Evolutionary conservation across 2,113 vertebrate genomes (phyloP).

Genomic region (Pelecanoides urinatrix): DNA sequence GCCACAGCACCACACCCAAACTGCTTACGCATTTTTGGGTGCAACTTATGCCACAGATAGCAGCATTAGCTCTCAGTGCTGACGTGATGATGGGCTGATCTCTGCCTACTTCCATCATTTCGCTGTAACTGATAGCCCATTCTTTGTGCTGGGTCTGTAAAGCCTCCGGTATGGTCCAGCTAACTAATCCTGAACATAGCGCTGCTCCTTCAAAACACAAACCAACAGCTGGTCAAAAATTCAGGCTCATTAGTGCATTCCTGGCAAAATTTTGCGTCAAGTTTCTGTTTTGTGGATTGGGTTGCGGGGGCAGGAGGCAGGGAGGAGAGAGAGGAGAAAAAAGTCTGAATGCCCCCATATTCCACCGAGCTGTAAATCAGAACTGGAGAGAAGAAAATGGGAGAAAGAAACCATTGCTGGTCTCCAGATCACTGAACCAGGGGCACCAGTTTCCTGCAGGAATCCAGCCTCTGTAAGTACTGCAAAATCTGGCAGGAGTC

Average conservation of each 20-base stretch:
- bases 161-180: not conserved
- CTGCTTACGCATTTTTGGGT: not conserved
- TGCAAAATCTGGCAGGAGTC: not conserved
- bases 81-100: fast-evolving
- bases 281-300: not conserved
- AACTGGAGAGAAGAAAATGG: not conserved
- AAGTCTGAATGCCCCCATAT: not conserved
- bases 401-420: not conserved
- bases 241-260: not conserved
- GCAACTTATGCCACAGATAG: not conserved
- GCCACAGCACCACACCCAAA: not conserved
- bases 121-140: not conserved
- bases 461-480: not conserved
- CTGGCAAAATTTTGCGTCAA: not conserved
- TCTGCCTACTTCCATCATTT: not conserved
- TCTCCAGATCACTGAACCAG: not conserved
- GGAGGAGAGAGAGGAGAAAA: not conserved
- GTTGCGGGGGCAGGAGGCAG: not conserved
- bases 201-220: not conserved
- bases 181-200: fast-evolving
- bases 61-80: not conserved
- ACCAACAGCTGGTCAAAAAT: not conserved
- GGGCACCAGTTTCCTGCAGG: too few relatives aligned
- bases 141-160: not conserved
- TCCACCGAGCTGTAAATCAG: not conserved